Evolutionary conservation across 2,797 vertebrate species (phyloP), one percentile per base, ranked within the genome.

Genomic region (Bradypodion pumilum): DNA sequence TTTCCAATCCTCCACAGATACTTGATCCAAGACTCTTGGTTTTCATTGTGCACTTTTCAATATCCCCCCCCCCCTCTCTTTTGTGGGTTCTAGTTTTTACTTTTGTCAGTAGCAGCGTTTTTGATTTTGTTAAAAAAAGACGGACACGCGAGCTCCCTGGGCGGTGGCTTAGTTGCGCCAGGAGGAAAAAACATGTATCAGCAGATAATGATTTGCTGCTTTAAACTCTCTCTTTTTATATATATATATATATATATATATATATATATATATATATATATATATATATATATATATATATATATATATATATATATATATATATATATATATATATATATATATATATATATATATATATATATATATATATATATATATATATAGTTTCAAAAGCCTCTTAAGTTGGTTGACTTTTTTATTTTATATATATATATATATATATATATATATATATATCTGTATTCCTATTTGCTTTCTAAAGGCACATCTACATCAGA

Each of bases 181-280:
- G 95, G 96, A 93, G 56, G 56, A 40, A n/a, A n/a, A 25, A 15
- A 56, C 65, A 16, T 23, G 49, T 21, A 62, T 97, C 95, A 92
- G 94, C 96, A 96, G 95, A 96, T 94, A 89, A 93, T 87, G 93
- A 95, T 95, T 95, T 96, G 97, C 96, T 97, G 96, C 96, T 97
- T 96, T 94, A 94, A n/a, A 95, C 92, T 94, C 93, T 78, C 80
- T 95, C 96, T 94, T n/a, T n/a, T n/a, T n/a, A n/a, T n/a, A n/a
- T n/a, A n/a, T n/a, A n/a, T n/a, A n/a, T n/a, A n/a, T n/a, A n/a
- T n/a, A n/a, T n/a, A n/a, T n/a, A n/a, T n/a, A n/a, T n/a, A n/a
- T n/a, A n/a, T n/a, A n/a, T n/a, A n/a, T n/a, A n/a, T n/a, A n/a
- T n/a, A n/a, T n/a, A n/a, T n/a, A n/a, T n/a, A n/a, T n/a, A n/a